Evolutionary conservation across 1,140 invertebrate genomes (phyloP).

Genomic region (Zaprionus lachaisei): DNA sequence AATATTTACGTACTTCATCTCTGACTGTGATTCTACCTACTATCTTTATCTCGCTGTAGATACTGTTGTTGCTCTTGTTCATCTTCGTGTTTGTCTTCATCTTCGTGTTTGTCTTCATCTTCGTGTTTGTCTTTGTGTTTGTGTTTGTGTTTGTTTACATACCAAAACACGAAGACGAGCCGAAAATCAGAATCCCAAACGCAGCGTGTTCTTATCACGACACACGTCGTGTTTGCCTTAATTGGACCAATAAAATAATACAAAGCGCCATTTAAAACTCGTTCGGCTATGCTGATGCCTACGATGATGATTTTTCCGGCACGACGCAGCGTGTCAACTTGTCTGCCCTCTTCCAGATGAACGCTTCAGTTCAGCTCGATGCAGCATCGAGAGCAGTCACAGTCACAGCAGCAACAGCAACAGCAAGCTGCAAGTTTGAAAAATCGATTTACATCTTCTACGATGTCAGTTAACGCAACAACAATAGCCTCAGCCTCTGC

Average conservation of each 20-base stretch:
- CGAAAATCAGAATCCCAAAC: conserved; percentile 21
- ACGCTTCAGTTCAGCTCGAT: conserved; percentile 60
- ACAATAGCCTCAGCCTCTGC: no score
- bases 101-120: conserved; percentile 11
- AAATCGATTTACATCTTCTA: conserved; percentile 11
- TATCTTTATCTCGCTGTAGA: neutral
- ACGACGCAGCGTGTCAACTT: conserved; percentile 38
- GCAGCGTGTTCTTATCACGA: conserved; percentile 58
- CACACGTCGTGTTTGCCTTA: conserved; percentile 54
- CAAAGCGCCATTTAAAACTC: conserved; percentile 75
- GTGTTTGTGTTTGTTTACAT: conserved; percentile 55
- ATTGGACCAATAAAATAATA: conserved; percentile 80
- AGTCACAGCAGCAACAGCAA: neutral
- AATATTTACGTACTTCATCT: conserved; percentile 27
- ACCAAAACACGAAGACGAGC: conserved; percentile 30
- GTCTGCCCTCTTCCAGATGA: conserved; percentile 24
- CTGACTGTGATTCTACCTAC: neutral
- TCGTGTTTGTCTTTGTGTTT: conserved; percentile 1
- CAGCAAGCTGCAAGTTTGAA: neutral
- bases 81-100: conserved; percentile 3
- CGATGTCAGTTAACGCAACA: conserved; percentile 47
- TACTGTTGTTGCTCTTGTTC: neutral
- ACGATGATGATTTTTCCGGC: conserved; percentile 55
- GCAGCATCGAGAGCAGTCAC: conserved; percentile 64
- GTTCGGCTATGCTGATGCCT: conserved; percentile 43